phyloP scores from a whole-genome alignment of 2,797 vertebrate species.

The Argentina silus region DNA sequence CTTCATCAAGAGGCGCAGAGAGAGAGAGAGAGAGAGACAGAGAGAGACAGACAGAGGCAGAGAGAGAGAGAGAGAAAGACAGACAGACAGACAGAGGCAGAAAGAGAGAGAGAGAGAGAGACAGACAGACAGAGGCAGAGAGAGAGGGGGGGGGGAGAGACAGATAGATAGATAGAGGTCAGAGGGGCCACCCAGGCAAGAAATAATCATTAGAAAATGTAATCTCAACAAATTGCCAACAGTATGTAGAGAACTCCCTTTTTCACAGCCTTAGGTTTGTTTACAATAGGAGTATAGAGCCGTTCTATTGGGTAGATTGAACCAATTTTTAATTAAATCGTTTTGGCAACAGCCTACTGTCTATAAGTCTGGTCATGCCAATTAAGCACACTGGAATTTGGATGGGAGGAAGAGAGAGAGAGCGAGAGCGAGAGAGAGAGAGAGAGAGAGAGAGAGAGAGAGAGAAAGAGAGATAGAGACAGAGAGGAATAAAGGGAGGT shows the following conservation, averaged over 20 bases:
- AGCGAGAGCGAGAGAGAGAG: conserved; percentile 14
- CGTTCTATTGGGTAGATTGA: no score
- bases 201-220: conserved; percentile 2
- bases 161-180: conserved; percentile 18
- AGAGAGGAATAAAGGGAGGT: conserved; percentile 7
- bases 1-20: conserved; percentile 35
- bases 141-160: conserved; percentile 20
- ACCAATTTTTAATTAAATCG: not conserved
- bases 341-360: conserved; percentile 10
- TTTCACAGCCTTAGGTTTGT: no score
- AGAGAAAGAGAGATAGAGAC: not conserved
- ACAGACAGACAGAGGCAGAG: not conserved
- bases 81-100: conserved; percentile 8
- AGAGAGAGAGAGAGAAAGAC: conserved; percentile 17
- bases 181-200: not conserved
- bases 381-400: conserved; percentile 26
- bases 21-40: conserved; percentile 15
- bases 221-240: conserved; percentile 15
- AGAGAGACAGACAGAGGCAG: no score
- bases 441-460: conserved; percentile 6
- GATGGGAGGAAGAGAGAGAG: conserved; percentile 11
- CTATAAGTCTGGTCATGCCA: conserved; percentile 35
- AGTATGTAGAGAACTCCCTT: not conserved
- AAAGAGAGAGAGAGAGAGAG: conserved; percentile 17
- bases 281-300: no score